These are phyloP conservation scores for Dynastes maya DNA, from an alignment of 2,888 invertebrate species.

Conservation along the genomic window DNA sequence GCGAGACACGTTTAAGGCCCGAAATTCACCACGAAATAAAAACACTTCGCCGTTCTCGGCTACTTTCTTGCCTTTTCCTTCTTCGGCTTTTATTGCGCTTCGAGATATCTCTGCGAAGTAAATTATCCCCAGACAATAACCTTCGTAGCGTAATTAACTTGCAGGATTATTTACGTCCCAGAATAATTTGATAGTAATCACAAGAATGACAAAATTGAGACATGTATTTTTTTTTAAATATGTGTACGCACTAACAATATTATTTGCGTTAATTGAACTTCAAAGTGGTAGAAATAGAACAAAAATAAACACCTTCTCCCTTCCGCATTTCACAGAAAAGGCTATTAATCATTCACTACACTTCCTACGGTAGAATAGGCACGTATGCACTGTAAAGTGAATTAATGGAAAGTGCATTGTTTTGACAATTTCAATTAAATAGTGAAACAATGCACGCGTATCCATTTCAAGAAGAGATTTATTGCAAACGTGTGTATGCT, in stretches of 20 bases:
- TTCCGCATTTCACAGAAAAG: background rate
- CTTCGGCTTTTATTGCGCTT: background rate
- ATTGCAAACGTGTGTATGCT: background rate
- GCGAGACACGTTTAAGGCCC: slow-evolving; percentile 9
- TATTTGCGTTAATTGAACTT: too few species aligned
- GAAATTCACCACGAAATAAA: slow-evolving; percentile 1
- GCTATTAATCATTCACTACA: background rate
- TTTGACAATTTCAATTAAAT: slow-evolving; percentile 9
- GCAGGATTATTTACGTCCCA: background rate
- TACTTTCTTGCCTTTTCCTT: background rate
- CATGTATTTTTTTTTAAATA: too few species aligned
- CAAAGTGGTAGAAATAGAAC: background rate
- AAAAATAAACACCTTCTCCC: background rate
- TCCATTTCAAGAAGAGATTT: background rate
- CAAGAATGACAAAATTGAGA: background rate
- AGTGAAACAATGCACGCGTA: background rate
- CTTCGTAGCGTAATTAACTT: slow-evolving; percentile 7
- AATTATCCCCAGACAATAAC: slow-evolving; percentile 6
- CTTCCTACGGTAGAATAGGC: background rate
- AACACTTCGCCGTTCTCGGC: background rate
- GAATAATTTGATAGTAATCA: background rate
- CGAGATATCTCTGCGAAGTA: slow-evolving; percentile 7
- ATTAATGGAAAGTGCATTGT: slow-evolving; percentile 3
- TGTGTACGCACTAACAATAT: too few species aligned
- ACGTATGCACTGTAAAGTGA: background rate